Evolutionary conservation across 2,797 vertebrate genomes (phyloP).

Genomic region (Falco concolor): DNA sequence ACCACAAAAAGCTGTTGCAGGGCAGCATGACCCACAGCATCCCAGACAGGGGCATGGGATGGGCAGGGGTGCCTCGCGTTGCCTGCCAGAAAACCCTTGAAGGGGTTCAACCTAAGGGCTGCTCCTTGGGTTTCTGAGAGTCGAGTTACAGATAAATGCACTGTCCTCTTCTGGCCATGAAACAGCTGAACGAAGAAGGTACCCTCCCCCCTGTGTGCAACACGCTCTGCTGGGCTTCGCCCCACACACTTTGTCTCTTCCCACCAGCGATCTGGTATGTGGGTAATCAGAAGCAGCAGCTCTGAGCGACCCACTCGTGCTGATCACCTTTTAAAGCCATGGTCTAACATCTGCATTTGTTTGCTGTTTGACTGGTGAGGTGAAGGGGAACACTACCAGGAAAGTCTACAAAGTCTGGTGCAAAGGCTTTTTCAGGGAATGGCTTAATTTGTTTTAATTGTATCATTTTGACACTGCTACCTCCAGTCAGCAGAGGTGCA

Average conservation of each 20-base stretch:
- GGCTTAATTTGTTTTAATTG: not conserved
- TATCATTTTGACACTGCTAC: not conserved
- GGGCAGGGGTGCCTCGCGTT: rapidly evolving
- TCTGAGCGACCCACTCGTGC: not conserved
- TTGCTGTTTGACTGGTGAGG: not conserved
- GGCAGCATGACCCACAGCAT: not conserved
- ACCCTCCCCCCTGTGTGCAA: not conserved
- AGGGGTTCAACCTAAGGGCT: not conserved
- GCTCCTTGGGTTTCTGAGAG: not conserved
- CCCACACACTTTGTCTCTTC: not conserved
- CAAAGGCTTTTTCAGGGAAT: not conserved
- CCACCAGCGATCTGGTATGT: rapidly evolving
- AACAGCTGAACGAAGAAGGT: not conserved
- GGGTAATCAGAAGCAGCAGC: not conserved
- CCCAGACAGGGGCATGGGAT: not conserved
- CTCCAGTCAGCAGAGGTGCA: not conserved
- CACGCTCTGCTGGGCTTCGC: not conserved
- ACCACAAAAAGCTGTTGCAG: not conserved
- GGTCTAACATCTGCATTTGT: not conserved
- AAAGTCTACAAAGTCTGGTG: not conserved
- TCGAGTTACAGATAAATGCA: not conserved
- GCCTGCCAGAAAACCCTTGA: not conserved
- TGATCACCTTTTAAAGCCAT: not conserved
- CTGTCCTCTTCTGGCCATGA: not conserved
- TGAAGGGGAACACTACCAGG: not conserved